Percentiles rank a stretch among this genome's conserved stretches.
Conservation (phyloP, 1,140 invertebrate genomes). For the Tetranychus cinnabarinus region DNA sequence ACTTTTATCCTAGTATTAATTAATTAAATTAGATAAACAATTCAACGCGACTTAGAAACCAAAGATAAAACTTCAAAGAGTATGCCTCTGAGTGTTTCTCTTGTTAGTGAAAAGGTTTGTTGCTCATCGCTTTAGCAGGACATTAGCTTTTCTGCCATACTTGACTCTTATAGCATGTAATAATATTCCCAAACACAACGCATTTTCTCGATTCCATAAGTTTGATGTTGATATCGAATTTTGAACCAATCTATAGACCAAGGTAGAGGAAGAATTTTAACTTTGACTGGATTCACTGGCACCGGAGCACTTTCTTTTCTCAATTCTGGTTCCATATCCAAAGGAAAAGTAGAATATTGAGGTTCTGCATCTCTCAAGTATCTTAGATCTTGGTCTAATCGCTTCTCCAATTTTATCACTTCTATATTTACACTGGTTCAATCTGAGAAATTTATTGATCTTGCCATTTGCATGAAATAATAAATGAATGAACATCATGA, state of each 20-base stretch:
- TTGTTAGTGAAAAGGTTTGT: too few species aligned
- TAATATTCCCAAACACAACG: constrained; percentile 23
- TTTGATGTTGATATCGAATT: constrained; percentile 24
- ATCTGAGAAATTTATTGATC: too few species aligned
- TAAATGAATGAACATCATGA: too few species aligned
- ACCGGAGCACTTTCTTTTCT: constrained; percentile 44
- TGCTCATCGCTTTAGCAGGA: too few species aligned
- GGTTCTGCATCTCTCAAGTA: constrained; percentile 80
- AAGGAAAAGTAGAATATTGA: constrained; percentile 76
- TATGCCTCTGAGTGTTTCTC: too few species aligned
- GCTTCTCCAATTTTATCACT: constrained; percentile 68
- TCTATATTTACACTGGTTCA: constrained; percentile 37
- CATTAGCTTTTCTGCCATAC: too few species aligned
- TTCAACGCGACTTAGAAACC: too few species aligned
- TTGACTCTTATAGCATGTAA: constrained; percentile 12
- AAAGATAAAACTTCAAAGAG: too few species aligned
- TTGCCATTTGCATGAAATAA: too few species aligned
- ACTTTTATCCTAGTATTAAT: too few species aligned
- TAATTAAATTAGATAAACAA: too few species aligned
- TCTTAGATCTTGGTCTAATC: constrained; percentile 64
- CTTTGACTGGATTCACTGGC: constrained; percentile 64
- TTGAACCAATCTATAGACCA: constrained; percentile 67
- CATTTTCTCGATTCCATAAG: constrained; percentile 31
- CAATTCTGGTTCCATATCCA: constrained; percentile 67
- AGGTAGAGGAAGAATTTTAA: constrained; percentile 56